A percentile compares a stretch with the other conserved stretches of the same genome.
Conservation (phyloP, 2,113 vertebrate genomes). For the Alethe diademata region DNA sequence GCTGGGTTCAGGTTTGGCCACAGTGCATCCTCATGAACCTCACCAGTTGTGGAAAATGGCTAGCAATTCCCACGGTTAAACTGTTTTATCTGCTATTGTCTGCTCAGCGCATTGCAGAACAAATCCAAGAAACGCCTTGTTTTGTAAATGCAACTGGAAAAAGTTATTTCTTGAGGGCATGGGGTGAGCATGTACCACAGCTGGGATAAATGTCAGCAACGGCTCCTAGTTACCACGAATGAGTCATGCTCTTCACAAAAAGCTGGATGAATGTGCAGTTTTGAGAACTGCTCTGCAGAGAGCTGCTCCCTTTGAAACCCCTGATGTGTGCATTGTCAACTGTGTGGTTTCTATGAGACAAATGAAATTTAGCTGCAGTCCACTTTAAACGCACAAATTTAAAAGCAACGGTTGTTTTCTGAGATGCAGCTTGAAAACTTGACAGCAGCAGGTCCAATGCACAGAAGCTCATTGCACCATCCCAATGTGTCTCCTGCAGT, state of each 20-base stretch:
- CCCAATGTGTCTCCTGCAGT: constrained; percentile 73
- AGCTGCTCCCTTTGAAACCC: not conserved
- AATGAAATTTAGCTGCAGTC: not conserved
- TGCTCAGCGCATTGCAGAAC: fast-evolving
- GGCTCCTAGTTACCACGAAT: not conserved
- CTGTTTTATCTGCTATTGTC: not conserved
- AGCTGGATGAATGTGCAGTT: constrained; percentile 28
- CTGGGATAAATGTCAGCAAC: constrained; percentile 41
- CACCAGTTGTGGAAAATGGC: not conserved
- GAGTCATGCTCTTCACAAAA: constrained; percentile 1
- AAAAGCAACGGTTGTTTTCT: not conserved
- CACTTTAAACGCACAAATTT: not conserved
- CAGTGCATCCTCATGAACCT: not conserved
- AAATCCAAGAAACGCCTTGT: not conserved
- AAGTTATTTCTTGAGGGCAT: constrained; percentile 38
- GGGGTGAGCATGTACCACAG: not conserved
- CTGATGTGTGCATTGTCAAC: not conserved
- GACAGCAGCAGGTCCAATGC: not conserved
- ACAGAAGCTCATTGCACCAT: not conserved
- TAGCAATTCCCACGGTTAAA: not conserved
- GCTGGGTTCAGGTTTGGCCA: not conserved
- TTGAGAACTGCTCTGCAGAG: not conserved
- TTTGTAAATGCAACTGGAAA: not conserved
- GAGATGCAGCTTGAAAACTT: not conserved
- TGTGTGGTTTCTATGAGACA: not conserved